Conservation (phyloP, 2,888 invertebrate genomes). For the Formica aserva region DNA sequence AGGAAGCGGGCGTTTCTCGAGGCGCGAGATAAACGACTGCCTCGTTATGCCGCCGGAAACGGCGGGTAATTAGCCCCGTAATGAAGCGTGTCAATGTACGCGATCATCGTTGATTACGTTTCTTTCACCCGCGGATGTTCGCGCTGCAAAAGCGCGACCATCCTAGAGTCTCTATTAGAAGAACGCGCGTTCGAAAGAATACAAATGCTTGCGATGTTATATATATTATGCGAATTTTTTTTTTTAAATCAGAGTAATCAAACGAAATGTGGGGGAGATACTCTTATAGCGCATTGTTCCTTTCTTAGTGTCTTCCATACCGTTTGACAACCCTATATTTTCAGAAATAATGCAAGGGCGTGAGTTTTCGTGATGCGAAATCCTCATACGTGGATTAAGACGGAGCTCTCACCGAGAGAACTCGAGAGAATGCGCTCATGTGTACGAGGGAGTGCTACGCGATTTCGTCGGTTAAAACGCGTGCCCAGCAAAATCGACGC, state of each 20-base stretch:
- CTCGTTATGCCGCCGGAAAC: conserved; percentile 55
- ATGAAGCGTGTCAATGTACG: conserved; percentile 56
- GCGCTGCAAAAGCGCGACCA: neutral
- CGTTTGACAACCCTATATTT: neutral
- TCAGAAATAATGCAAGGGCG: neutral
- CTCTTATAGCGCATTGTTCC: neutral
- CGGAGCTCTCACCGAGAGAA: conserved; percentile 15
- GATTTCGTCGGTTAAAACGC: conserved; percentile 48
- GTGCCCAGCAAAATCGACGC: conserved; percentile 58
- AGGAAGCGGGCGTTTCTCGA: conserved; percentile 61
- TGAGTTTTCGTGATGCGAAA: conserved; percentile 12
- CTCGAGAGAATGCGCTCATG: neutral
- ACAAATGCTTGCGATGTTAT: neutral
- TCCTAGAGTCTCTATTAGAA: too few relatives aligned
- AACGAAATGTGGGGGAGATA: neutral
- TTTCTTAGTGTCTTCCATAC: neutral
- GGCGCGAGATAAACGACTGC: conserved; percentile 56
- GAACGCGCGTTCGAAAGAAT: neutral
- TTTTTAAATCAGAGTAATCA: neutral
- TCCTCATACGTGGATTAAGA: conserved; percentile 8
- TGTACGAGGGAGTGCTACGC: conserved; percentile 1
- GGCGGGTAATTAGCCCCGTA: conserved; percentile 51
- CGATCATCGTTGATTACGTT: conserved; percentile 15
- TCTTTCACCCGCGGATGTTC: neutral
- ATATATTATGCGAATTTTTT: neutral